phyloP scores from a whole-genome alignment of 2,113 vertebrate species.

The Illadopsis cleaveri region DNA sequence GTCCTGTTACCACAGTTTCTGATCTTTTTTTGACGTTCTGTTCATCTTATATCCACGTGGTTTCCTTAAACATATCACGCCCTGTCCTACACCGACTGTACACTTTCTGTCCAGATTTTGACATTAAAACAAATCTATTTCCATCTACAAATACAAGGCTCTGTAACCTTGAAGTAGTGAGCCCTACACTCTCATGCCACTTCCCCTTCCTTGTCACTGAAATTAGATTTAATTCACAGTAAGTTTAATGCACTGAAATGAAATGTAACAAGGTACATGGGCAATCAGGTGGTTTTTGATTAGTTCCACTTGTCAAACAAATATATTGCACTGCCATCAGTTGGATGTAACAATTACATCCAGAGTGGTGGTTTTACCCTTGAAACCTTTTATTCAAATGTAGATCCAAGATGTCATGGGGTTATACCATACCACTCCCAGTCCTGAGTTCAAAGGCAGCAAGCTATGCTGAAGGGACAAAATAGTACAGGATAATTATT shows the following conservation, averaged over 20 bases:
- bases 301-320: conserved; percentile 45
- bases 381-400: neutral
- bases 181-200: neutral
- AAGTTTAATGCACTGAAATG: neutral
- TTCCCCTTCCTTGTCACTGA: conserved; percentile 35
- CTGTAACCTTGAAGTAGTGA: conserved; percentile 13
- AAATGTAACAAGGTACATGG: conserved; percentile 26
- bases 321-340: conserved; percentile 34
- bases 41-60: neutral
- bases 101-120: neutral
- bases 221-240: conserved; percentile 49
- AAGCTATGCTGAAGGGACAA: accelerated
- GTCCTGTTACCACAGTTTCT: neutral
- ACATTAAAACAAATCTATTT: neutral
- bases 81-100: accelerated
- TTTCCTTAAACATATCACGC: neutral
- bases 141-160: neutral
- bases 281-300: conserved; percentile 56
- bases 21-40: neutral
- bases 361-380: neutral
- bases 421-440: neutral
- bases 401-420: neutral
- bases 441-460: neutral
- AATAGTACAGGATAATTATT: neutral
- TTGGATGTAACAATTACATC: conserved; percentile 12